These are phyloP conservation scores for Oithona nana DNA, from an alignment of 2,888 invertebrate species.

Conservation along the genomic window DNA sequence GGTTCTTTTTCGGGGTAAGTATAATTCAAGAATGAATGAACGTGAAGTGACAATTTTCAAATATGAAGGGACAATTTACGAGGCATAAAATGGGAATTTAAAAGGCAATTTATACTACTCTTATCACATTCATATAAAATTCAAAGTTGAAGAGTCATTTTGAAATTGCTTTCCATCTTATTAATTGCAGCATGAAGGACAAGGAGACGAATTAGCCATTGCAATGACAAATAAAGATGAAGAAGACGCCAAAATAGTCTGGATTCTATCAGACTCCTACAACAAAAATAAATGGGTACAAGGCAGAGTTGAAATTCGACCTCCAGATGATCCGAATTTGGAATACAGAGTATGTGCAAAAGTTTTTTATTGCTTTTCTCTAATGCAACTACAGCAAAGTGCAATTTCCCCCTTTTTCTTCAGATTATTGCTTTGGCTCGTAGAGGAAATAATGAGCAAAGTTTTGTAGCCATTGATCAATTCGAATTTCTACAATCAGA, in stretches of 20 bases:
- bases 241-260: not conserved
- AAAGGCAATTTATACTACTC: too few species aligned
- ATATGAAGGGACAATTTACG: too few species aligned
- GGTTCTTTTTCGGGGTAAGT: not conserved
- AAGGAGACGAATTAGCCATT: not conserved
- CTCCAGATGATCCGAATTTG: not conserved
- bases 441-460: not conserved
- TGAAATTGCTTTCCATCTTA: not conserved
- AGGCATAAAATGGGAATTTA: too few species aligned
- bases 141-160: too few species aligned
- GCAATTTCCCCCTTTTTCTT: too few species aligned
- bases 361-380: not conserved
- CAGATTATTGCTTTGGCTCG: not conserved
- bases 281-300: not conserved
- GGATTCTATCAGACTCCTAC: not conserved
- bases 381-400: not conserved
- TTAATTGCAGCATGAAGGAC: not conserved
- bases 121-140: not conserved
- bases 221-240: not conserved
- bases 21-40: not conserved
- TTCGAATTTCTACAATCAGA: not conserved
- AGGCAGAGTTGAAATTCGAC: not conserved
- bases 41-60: not conserved
- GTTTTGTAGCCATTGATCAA: not conserved
- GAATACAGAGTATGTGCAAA: not conserved